Conservation (phyloP, 2,797 vertebrate genomes). For the Sebastes steindachneri region DNA sequence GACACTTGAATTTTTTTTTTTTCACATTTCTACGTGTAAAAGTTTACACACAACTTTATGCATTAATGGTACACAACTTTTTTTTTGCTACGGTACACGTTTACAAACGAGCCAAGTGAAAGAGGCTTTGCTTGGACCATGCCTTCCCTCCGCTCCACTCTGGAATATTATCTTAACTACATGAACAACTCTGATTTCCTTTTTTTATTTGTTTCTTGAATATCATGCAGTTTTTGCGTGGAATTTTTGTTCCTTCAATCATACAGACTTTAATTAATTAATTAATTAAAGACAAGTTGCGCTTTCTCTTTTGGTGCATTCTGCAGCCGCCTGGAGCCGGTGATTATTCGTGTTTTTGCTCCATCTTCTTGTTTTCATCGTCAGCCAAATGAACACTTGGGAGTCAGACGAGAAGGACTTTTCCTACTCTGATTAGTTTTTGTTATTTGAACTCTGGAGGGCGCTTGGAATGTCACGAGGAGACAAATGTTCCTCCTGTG, state of each 20-base stretch:
- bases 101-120: conserved; percentile 61
- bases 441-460: conserved; percentile 5
- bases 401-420: background rate
- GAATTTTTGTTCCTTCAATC: conserved; percentile 18
- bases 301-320: background rate
- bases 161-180: conserved; percentile 19
- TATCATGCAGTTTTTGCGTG: conserved; percentile 19
- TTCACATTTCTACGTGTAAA: conserved; percentile 16
- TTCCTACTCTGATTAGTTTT: background rate
- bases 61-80: conserved; percentile 34
- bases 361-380: conserved; percentile 5
- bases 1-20: conserved; percentile 56
- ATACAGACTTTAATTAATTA: background rate
- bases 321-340: background rate
- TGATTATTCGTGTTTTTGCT: background rate
- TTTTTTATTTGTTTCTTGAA: conserved; percentile 5
- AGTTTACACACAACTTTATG: conserved; percentile 63
- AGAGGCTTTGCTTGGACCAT: conserved; percentile 33
- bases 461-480: background rate
- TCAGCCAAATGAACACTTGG: conserved; percentile 56
- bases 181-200: background rate
- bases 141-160: conserved; percentile 59
- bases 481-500: conserved; percentile 1
- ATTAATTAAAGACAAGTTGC: background rate
- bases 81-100: conserved; percentile 37